These are phyloP conservation scores for Achroia grisella DNA, from an alignment of 1,140 invertebrate genomes.

Conservation along the genomic window DNA sequence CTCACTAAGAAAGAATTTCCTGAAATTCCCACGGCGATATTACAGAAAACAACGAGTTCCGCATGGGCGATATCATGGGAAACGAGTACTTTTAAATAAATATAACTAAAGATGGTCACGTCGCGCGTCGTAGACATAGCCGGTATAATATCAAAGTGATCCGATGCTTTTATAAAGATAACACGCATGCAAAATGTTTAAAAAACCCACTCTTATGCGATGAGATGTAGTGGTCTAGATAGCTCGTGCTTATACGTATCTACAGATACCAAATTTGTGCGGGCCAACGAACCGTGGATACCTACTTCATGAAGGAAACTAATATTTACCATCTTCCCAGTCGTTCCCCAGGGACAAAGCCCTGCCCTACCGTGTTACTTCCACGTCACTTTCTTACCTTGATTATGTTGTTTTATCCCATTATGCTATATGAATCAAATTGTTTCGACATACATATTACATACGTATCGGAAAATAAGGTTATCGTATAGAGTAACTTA, in stretches of 20 bases:
- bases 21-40: too few species aligned
- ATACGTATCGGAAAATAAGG: too few species aligned
- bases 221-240: constrained; percentile 43
- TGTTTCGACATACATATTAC: not conserved
- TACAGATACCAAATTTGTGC: constrained; percentile 53
- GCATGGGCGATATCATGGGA: not conserved
- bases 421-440: constrained; percentile 3
- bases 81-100: not conserved
- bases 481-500: too few species aligned
- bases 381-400: constrained; percentile 38
- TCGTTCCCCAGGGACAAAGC: constrained; percentile 35
- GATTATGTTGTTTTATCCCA: constrained; percentile 1
- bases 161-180: constrained; percentile 25
- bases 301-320: constrained; percentile 50
- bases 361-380: constrained; percentile 49
- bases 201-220: constrained; percentile 45
- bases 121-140: not conserved
- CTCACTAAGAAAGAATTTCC: too few species aligned
- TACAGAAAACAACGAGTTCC: too few species aligned
- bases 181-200: constrained; percentile 21
- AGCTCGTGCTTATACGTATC: constrained; percentile 33
- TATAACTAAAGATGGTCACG: too few species aligned
- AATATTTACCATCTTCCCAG: constrained; percentile 64
- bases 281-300: constrained; percentile 59
- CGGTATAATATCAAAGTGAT: constrained; percentile 5